phyloP scores from a whole-genome alignment of 1,140 invertebrate species.

The Eulimnadia texana region DNA sequence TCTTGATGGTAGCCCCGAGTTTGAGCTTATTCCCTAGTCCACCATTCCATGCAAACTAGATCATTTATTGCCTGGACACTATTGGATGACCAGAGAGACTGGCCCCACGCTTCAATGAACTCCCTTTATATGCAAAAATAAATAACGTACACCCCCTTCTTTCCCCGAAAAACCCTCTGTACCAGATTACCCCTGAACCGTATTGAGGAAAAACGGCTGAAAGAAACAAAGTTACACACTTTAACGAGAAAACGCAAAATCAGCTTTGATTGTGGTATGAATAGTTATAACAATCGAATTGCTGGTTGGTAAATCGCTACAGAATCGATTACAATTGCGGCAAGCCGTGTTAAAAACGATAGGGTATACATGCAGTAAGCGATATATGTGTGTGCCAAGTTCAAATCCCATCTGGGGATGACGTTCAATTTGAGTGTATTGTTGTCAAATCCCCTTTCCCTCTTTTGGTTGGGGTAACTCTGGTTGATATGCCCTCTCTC shows the following conservation, averaged over 20 bases:
- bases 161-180: not conserved
- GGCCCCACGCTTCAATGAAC: not conserved
- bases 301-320: too few relatives aligned
- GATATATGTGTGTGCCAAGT: not conserved
- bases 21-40: not conserved
- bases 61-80: not conserved
- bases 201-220: not conserved
- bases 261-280: too few relatives aligned
- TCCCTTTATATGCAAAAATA: not conserved
- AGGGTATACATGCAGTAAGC: not conserved
- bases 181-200: not conserved
- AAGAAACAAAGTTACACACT: too few relatives aligned
- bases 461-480: too few relatives aligned
- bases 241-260: too few relatives aligned
- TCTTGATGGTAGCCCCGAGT: not conserved
- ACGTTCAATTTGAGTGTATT: not conserved
- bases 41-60: not conserved
- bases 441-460: too few relatives aligned
- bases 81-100: not conserved
- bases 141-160: too few relatives aligned
- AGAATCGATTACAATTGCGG: not conserved
- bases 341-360: not conserved
- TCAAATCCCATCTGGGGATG: not conserved
- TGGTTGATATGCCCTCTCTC: too few relatives aligned
- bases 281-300: too few relatives aligned